Conservation (phyloP, 2,797 vertebrate genomes). For the Pseudopleuronectes americanus region DNA sequence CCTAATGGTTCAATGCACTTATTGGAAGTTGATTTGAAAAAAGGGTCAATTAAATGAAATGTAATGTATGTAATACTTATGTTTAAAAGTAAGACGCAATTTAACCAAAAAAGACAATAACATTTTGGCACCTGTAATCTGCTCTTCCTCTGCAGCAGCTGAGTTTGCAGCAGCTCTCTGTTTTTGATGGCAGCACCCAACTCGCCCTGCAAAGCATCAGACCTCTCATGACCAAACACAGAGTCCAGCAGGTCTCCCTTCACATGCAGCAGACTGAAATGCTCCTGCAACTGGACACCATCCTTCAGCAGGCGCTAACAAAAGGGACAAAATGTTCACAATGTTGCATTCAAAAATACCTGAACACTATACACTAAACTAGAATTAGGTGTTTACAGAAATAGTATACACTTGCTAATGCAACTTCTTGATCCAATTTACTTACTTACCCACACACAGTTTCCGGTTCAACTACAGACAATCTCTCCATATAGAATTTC, state of each 20-base stretch:
- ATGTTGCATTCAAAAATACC: too few relatives aligned
- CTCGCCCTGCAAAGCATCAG: constrained; percentile 81
- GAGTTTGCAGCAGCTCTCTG: constrained; percentile 86
- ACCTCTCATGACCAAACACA: constrained; percentile 84
- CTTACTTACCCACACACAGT: too few relatives aligned
- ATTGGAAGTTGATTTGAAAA: too few relatives aligned
- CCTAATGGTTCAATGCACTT: too few relatives aligned
- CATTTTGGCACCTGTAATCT: constrained; percentile 78
- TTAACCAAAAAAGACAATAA: not conserved
- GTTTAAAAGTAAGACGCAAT: not conserved
- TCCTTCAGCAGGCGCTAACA: constrained; percentile 82
- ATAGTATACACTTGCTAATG: too few relatives aligned
- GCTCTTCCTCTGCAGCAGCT: constrained; percentile 88
- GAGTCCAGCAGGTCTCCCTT: constrained; percentile 85
- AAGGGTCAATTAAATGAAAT: too few relatives aligned
- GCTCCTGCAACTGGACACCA: constrained; percentile 87
- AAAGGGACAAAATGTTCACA: not conserved
- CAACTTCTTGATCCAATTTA: too few relatives aligned
- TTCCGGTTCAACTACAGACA: too few relatives aligned
- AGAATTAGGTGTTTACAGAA: too few relatives aligned
- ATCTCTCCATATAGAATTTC: too few relatives aligned
- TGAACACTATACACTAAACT: too few relatives aligned
- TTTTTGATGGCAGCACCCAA: constrained; percentile 78
- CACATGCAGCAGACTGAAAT: constrained; percentile 81
- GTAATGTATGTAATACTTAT: not conserved